phyloP scores from a whole-genome alignment of 2,797 vertebrate species.

The Sebastes elongatus region DNA sequence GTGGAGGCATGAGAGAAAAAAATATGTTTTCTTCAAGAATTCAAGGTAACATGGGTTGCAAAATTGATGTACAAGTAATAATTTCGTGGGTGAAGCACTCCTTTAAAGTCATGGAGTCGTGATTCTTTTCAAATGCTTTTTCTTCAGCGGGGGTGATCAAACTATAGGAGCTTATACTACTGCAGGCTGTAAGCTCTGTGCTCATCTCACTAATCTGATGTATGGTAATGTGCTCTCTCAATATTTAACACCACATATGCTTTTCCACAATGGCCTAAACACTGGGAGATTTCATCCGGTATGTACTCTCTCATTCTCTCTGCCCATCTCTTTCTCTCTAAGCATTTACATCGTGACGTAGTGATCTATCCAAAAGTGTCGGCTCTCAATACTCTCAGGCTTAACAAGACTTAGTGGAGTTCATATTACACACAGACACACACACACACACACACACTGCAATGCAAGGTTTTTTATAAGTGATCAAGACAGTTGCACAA shows the following conservation, averaged over 20 bases:
- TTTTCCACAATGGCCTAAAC: constrained; percentile 30
- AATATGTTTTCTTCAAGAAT: not conserved
- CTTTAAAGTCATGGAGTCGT: not conserved
- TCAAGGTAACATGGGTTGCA: not conserved
- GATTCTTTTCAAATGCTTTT: constrained; percentile 16
- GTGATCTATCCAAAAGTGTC: constrained; percentile 45
- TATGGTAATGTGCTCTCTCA: constrained; percentile 31
- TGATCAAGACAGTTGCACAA: constrained; percentile 44
- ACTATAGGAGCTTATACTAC: constrained; percentile 27
- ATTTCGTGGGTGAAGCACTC: not conserved
- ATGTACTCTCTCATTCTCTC: not conserved
- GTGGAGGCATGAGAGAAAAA: not conserved
- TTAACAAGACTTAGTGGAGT: constrained; percentile 39
- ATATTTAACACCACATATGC: constrained; percentile 38
- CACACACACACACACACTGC: not conserved
- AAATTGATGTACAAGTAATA: not conserved
- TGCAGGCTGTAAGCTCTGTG: constrained; percentile 8
- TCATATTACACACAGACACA: constrained; percentile 7
- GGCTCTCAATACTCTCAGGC: constrained; percentile 28
- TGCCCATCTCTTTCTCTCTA: not conserved
- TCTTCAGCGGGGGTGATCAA: constrained; percentile 3
- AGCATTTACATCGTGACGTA: constrained; percentile 13
- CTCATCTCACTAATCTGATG: constrained; percentile 47
- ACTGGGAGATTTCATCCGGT: constrained; percentile 11
- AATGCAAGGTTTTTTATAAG: constrained; percentile 44